Evolutionary conservation across 2,888 invertebrate genomes (phyloP).

Genomic region (Coecobrya sp.): DNA sequence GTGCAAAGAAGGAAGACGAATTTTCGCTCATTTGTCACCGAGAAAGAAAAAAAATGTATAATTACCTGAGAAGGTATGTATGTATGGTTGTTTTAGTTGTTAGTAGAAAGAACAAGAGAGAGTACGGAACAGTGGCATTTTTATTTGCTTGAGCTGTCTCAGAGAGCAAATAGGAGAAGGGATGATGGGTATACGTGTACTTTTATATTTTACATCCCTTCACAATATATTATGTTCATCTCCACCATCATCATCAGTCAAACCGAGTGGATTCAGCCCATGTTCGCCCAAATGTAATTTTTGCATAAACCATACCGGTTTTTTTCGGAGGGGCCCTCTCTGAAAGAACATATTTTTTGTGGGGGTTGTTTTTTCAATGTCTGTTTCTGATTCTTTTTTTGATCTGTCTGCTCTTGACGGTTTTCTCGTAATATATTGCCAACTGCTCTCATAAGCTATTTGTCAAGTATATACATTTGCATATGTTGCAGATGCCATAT

Average conservation of each 20-base stretch:
- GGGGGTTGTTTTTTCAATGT: conserved; percentile 46
- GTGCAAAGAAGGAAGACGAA: conserved; percentile 59
- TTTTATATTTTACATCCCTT: conserved; percentile 30
- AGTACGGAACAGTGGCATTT: conserved; percentile 32
- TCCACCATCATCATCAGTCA: conserved; percentile 63
- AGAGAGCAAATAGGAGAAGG: conserved; percentile 57
- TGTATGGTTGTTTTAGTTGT: not conserved
- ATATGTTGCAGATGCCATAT: conserved; percentile 20
- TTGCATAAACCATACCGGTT: conserved; percentile 74
- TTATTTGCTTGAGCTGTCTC: conserved; percentile 68
- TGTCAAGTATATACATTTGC: conserved; percentile 76
- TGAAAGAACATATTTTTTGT: conserved; percentile 40
- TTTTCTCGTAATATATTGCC: conserved; percentile 77
- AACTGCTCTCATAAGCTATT: conserved; percentile 79
- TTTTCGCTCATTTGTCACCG: conserved; percentile 78
- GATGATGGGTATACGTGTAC: not conserved
- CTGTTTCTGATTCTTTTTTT: conserved; percentile 64
- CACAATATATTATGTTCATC: conserved; percentile 49
- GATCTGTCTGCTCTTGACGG: conserved; percentile 81
- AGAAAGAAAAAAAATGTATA: conserved; percentile 58
- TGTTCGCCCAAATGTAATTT: conserved; percentile 55
- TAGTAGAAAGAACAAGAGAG: not conserved
- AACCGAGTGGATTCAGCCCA: conserved; percentile 19
- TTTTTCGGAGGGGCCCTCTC: conserved; percentile 31
- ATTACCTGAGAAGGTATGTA: conserved; percentile 57